Evolutionary conservation across 2,113 vertebrate genomes (phyloP), one percentile per base, ranked within the genome.

Genomic region (Tauraco erythrolophus): DNA sequence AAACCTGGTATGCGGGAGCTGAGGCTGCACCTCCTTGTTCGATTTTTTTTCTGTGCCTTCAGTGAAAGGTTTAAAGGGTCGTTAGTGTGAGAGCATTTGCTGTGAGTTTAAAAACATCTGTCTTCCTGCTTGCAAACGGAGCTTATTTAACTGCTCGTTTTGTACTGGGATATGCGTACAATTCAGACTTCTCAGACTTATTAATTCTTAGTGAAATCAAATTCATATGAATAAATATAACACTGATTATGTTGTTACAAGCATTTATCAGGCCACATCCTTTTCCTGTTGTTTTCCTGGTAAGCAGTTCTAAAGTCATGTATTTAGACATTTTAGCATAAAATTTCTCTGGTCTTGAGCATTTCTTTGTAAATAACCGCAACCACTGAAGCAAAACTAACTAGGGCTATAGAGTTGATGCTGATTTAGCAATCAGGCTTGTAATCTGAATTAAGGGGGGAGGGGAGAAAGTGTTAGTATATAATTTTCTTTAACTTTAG

Each of bases 261-360:
- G 70, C 66, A 84, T 95, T 96, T 91, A 95, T 88, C 81, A 95
- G 77, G 93, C 96, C 96, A 97, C 96, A 96, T 97, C 96, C 96
- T 96, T 94, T 97, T 97, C 96, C 96, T 96, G 96, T 97, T 96
- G 30, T 91, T 96, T 97, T 96, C 65, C 91, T 88, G 69, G 77
- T 85, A 93, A 94, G 53, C 8, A 14, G 45, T 84, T 96, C 62
- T 95, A 48, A 94, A 94, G 60, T 37, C n/a, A 80, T 86, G 19
- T 91, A 94, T 94, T 91, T 78, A 89, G 89, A 53, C 7, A 56
- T 84, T 92, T 94, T 94, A 94, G 21, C 48, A 33, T 85, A 79
- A 89, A 89, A 87, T 78, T 89, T 81, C 61, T 84, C 64, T 74
- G 71, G 45, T 80, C 57, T 95, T 54, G 69, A 92, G 43, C 37